These are phyloP conservation scores for Meloidogyne chitwoodi DNA, from an alignment of 1,140 invertebrate species.

Conservation along the genomic window DNA sequence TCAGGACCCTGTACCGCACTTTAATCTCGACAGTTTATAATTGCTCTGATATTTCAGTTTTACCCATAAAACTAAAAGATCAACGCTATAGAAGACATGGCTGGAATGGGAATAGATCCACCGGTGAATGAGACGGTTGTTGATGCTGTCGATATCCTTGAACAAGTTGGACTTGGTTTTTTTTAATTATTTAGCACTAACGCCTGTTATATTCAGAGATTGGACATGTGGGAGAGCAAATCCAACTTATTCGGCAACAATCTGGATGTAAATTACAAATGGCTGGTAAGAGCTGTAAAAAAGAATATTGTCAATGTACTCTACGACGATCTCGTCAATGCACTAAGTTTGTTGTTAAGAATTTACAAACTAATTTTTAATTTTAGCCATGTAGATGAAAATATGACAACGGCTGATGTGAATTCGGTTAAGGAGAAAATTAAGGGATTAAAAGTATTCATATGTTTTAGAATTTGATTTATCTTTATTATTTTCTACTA, in stretches of 20 bases:
- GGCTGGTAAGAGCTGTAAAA: slow-evolving; percentile 63
- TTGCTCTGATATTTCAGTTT: slow-evolving; percentile 46
- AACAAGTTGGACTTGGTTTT: slow-evolving; percentile 51
- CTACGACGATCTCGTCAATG: slow-evolving; percentile 80
- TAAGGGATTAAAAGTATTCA: slow-evolving; percentile 80
- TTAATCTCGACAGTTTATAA: too few relatives aligned
- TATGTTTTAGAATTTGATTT: too few relatives aligned
- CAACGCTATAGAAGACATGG: slow-evolving; percentile 37
- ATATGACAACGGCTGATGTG: slow-evolving; percentile 75
- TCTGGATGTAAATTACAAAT: slow-evolving; percentile 96
- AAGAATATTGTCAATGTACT: slow-evolving; percentile 76
- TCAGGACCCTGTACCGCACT: too few relatives aligned
- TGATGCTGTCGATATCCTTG: slow-evolving; percentile 52
- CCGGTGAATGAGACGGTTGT: slow-evolving; percentile 38
- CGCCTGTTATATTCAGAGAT: slow-evolving; percentile 61
- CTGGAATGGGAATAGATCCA: slow-evolving; percentile 46
- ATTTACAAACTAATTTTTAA: neutral
- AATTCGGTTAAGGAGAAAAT: slow-evolving; percentile 96
- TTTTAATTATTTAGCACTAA: neutral
- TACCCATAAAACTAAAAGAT: slow-evolving; percentile 41
- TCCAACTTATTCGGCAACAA: slow-evolving; percentile 85
- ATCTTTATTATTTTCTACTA: too few relatives aligned
- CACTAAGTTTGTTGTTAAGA: slow-evolving; percentile 69
- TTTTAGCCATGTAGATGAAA: slow-evolving; percentile 68
- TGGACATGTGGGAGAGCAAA: slow-evolving; percentile 91